Evolutionary conservation across 2,797 vertebrate genomes (phyloP).

Genomic region (Thripadectes ignobilis): DNA sequence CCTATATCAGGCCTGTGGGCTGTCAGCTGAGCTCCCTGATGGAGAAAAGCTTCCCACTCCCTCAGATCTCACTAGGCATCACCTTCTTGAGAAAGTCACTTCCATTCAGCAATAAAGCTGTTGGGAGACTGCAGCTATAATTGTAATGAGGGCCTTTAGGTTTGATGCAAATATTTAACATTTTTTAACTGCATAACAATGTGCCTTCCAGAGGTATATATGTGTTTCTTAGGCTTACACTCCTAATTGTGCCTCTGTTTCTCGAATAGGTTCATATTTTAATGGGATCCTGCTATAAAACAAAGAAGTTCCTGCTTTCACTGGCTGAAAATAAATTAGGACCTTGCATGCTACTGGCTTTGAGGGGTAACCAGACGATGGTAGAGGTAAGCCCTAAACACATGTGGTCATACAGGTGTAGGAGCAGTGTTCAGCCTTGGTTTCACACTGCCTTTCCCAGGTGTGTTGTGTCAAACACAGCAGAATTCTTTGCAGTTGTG

Average conservation of each 20-base stretch:
- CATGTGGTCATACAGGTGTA: neutral
- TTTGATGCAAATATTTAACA: neutral
- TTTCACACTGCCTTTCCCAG: neutral
- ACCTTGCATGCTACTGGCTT: conserved; percentile 96
- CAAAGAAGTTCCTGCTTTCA: conserved; percentile 98
- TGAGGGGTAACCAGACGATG: conserved; percentile 98
- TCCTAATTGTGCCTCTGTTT: neutral
- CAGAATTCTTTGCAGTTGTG: neutral
- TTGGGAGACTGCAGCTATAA: neutral
- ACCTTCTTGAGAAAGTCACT: neutral
- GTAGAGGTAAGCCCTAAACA: conserved; percentile 85
- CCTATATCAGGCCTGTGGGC: neutral
- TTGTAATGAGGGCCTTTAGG: neutral
- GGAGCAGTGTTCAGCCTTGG: neutral
- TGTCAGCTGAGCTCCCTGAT: neutral
- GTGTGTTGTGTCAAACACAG: neutral
- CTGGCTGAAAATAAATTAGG: conserved; percentile 98
- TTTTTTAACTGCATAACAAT: neutral
- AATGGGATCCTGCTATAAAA: conserved; percentile 99
- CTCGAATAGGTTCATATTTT: conserved; percentile 92
- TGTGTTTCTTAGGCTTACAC: neutral
- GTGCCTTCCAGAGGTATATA: neutral
- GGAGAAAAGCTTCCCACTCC: neutral
- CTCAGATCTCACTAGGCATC: neutral
- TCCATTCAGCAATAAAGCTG: neutral